These are phyloP conservation scores for Ferdinandea cuprea DNA, from an alignment of 2,888 invertebrate species.

Conservation along the genomic window DNA sequence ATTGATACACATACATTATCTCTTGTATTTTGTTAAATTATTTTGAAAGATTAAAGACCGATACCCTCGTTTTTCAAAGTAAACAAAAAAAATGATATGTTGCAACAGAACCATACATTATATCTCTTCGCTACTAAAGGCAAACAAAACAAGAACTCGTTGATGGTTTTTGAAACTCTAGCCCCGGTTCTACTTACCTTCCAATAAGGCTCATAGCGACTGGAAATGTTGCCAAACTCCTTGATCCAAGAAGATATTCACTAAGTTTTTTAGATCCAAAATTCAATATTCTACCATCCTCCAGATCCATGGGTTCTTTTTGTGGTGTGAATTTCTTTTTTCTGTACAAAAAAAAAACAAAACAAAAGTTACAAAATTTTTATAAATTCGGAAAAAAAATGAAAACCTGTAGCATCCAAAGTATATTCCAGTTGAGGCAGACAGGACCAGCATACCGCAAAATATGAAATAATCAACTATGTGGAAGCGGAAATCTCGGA, in stretches of 20 bases:
- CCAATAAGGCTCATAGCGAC: constrained; percentile 94
- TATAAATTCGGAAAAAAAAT: not conserved
- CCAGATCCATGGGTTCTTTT: constrained; percentile 32
- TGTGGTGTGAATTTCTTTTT: constrained; percentile 62
- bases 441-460: constrained; percentile 87
- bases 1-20: too few relatives aligned
- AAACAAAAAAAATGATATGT: too few relatives aligned
- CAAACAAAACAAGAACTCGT: too few relatives aligned
- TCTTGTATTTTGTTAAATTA: too few relatives aligned
- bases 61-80: too few relatives aligned
- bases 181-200: constrained; percentile 84
- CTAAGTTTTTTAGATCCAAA: constrained; percentile 85
- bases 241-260: constrained; percentile 91
- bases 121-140: too few relatives aligned
- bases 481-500: constrained; percentile 77
- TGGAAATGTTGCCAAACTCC: constrained; percentile 90
- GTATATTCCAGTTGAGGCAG: constrained; percentile 91
- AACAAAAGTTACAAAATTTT: not conserved
- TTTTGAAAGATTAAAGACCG: too few relatives aligned
- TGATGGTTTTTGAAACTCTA: constrained; percentile 47
- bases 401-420: constrained; percentile 81
- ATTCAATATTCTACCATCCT: constrained; percentile 75
- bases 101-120: too few relatives aligned
- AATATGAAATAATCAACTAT: constrained; percentile 89
- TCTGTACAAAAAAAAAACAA: constrained; percentile 25